Evolutionary conservation across 2,113 vertebrate genomes (phyloP).

Genomic region (Noturus placidus): DNA sequence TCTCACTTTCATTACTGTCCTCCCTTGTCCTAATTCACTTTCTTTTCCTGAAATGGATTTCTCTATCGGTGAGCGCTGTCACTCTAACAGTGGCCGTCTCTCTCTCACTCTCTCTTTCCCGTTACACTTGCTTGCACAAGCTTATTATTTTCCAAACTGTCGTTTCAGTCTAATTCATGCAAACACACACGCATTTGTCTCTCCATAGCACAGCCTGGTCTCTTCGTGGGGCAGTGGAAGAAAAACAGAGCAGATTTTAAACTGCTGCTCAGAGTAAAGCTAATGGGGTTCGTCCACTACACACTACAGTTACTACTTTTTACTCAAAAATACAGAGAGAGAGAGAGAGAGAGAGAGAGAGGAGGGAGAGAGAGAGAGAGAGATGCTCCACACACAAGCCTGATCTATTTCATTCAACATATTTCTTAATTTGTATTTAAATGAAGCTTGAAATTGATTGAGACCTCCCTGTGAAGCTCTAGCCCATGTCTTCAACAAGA

Average conservation of each 20-base stretch:
- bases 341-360: not conserved
- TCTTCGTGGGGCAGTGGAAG: not conserved
- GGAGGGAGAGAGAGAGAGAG: not conserved
- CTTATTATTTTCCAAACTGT: conserved; percentile 19
- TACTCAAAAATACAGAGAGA: not conserved
- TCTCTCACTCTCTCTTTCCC: not conserved
- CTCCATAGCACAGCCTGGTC: conserved; percentile 6
- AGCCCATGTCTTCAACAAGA: not conserved
- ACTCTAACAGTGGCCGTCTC: conserved; percentile 2
- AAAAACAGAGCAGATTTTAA: conserved; percentile 25
- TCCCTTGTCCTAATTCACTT: conserved; percentile 39
- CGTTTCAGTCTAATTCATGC: conserved; percentile 31
- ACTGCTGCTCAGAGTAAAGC: conserved; percentile 1
- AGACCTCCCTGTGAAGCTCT: not conserved
- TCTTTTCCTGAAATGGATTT: conserved; percentile 32
- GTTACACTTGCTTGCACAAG: conserved; percentile 23
- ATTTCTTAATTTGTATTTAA: not conserved
- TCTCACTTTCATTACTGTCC: conserved; percentile 35
- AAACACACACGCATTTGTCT: not conserved
- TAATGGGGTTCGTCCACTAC: conserved; percentile 5
- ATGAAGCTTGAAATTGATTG: not conserved
- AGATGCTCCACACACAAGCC: not conserved
- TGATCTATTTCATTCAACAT: not conserved
- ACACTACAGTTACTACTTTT: conserved; percentile 8
- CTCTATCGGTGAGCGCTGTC: conserved; percentile 31